Evolutionary conservation across 1,140 invertebrate species (phyloP).

Genomic region (Thaumatotibia leucotreta): DNA sequence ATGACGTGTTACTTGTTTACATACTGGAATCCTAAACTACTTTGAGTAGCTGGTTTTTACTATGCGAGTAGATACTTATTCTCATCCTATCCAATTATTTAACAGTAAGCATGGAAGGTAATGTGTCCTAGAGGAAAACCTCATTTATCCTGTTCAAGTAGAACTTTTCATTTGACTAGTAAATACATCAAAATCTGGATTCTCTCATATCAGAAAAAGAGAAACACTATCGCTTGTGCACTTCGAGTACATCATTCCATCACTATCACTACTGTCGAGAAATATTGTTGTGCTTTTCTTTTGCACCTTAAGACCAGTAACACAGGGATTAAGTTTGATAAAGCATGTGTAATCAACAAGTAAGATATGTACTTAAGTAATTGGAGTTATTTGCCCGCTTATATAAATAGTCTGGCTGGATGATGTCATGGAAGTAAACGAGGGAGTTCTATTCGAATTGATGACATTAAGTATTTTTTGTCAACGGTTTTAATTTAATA

Average conservation of each 20-base stretch:
- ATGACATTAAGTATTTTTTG: neutral
- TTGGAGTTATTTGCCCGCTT: constrained; percentile 7
- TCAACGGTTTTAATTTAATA: neutral
- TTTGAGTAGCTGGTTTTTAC: neutral
- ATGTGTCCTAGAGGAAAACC: neutral
- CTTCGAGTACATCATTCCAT: neutral
- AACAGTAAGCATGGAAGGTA: too few species aligned
- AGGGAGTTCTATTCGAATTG: neutral
- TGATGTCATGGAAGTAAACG: constrained; percentile 11
- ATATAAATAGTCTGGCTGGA: constrained; percentile 11
- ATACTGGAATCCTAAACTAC: neutral
- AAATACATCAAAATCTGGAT: neutral
- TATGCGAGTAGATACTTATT: too few species aligned
- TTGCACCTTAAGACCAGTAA: neutral
- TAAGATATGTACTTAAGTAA: constrained; percentile 9
- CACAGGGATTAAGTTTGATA: neutral
- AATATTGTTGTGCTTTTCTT: neutral
- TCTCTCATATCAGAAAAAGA: neutral
- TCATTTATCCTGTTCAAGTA: neutral
- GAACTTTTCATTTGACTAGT: neutral
- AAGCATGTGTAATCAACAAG: neutral
- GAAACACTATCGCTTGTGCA: neutral
- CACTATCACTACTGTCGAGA: neutral
- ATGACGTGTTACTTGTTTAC: neutral
- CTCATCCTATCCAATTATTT: too few species aligned